phyloP scores from a whole-genome alignment of 2,113 vertebrate genomes.

The Pelvicachromis taeniatus region DNA sequence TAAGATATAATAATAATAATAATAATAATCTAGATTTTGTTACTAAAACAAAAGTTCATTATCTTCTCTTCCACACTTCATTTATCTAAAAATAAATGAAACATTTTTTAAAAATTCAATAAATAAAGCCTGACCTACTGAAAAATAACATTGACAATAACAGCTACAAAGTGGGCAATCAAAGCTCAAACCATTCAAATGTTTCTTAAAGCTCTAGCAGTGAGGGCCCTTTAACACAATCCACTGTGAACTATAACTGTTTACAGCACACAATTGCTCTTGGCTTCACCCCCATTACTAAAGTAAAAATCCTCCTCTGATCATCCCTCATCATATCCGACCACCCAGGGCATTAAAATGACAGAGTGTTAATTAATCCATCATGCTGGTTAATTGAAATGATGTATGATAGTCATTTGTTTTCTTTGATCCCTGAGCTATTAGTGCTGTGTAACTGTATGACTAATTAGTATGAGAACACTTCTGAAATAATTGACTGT shows the following conservation, averaged over 20 bases:
- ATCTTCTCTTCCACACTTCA: background rate
- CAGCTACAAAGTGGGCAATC: background rate
- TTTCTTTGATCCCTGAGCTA: slow-evolving; percentile 71
- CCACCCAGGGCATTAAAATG: slow-evolving; percentile 62
- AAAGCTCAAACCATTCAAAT: background rate
- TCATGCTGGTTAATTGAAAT: slow-evolving; percentile 74
- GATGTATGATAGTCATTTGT: slow-evolving; percentile 77
- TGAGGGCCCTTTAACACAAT: background rate
- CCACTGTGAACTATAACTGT: slow-evolving; percentile 1
- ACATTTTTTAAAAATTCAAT: background rate
- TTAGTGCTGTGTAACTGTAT: slow-evolving; percentile 74
- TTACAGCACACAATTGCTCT: slow-evolving; percentile 3
- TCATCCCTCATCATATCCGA: slow-evolving; percentile 51
- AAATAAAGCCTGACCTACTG: background rate
- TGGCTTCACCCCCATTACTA: slow-evolving; percentile 19
- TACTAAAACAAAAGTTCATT: too few relatives aligned
- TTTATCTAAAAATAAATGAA: background rate
- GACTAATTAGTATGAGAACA: slow-evolving; percentile 73
- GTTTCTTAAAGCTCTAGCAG: background rate
- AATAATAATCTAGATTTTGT: too few relatives aligned
- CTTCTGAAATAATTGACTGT: slow-evolving; percentile 75
- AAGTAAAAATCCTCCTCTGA: slow-evolving; percentile 26
- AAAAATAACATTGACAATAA: background rate
- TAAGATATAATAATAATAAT: background rate
- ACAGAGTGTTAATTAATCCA: slow-evolving; percentile 72